Evolutionary conservation across 2,888 invertebrate species (phyloP).

Genomic region (Drosophila rellima): DNA sequence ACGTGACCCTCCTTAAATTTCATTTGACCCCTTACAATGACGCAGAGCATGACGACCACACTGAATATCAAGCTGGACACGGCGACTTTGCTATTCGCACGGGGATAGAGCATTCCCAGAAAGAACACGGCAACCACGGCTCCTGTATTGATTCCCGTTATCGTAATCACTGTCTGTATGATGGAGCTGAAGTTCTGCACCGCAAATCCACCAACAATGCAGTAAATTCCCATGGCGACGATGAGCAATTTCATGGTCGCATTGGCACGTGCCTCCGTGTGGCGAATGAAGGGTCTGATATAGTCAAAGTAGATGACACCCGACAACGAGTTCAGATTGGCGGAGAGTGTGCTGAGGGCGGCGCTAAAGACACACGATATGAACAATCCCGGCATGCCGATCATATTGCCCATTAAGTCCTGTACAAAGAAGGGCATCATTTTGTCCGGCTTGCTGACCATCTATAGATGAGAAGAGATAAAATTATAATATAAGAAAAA

Average conservation of each 20-base stretch:
- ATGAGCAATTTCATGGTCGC: constrained; percentile 86
- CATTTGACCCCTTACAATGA: constrained; percentile 78
- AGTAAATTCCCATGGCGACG: constrained; percentile 87
- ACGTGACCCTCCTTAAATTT: constrained; percentile 70
- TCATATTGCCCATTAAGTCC: constrained; percentile 86
- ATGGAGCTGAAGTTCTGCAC: constrained; percentile 86
- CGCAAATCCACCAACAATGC: constrained; percentile 87
- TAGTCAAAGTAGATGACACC: constrained; percentile 88
- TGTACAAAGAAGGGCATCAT: constrained; percentile 88
- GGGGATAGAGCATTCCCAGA: constrained; percentile 90
- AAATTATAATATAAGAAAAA: neutral
- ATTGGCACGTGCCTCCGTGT: constrained; percentile 86
- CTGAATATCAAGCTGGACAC: constrained; percentile 76
- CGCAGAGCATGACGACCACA: constrained; percentile 71
- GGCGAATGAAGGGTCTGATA: constrained; percentile 84
- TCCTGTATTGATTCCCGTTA: constrained; percentile 87
- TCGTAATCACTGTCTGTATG: constrained; percentile 86
- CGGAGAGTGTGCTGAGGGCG: constrained; percentile 88
- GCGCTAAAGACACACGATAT: constrained; percentile 88
- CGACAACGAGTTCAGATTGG: constrained; percentile 87
- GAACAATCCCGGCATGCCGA: constrained; percentile 88
- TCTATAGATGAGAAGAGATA: constrained; percentile 35
- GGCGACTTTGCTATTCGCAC: constrained; percentile 86
- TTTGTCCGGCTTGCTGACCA: constrained; percentile 86
- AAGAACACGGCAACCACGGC: constrained; percentile 89